Evolutionary conservation across 2,797 vertebrate species (phyloP).

Genomic region (Rousettus madagascariensis): DNA sequence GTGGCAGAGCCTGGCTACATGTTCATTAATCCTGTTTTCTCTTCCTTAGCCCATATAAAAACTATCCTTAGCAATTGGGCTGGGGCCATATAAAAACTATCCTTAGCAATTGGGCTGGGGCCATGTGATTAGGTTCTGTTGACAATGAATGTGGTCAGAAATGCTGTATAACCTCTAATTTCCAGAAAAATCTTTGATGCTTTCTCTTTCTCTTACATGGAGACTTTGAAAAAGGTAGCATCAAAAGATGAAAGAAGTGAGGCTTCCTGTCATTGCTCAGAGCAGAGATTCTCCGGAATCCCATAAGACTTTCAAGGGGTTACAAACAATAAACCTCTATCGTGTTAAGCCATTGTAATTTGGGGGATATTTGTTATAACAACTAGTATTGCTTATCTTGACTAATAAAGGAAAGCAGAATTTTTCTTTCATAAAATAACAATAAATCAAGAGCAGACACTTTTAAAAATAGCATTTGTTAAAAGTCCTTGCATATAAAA

Average conservation of each 20-base stretch:
- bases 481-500: neutral
- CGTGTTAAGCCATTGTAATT: neutral
- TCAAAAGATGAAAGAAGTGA: neutral
- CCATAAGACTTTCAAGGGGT: neutral
- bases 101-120: neutral
- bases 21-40: neutral
- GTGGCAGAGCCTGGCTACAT: neutral
- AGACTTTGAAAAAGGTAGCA: neutral
- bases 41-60: neutral
- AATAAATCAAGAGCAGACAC: neutral
- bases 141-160: neutral
- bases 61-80: neutral
- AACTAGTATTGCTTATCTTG: neutral
- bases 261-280: neutral
- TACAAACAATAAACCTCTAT: neutral
- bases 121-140: neutral
- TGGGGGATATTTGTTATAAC: neutral
- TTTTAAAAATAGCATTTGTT: slow-evolving; percentile 6
- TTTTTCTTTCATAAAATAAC: neutral
- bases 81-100: neutral
- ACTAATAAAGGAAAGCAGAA: neutral
- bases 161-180: neutral
- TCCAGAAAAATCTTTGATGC: neutral
- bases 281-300: neutral
- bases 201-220: neutral